Conservation (phyloP, 2,888 invertebrate genomes). For the Limnephilus rhombicus region DNA sequence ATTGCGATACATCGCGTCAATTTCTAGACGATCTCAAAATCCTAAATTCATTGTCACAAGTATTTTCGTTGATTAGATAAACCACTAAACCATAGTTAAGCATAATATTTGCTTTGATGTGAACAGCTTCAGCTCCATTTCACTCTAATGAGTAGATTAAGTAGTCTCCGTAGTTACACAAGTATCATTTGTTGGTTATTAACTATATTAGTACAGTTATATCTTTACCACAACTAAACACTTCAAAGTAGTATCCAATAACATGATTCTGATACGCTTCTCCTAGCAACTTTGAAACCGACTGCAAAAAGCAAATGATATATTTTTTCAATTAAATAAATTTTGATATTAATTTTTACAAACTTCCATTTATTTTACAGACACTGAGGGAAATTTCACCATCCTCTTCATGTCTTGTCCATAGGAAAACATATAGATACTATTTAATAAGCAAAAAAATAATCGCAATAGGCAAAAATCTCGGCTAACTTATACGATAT, state of each 20-base stretch:
- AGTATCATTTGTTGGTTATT: neutral
- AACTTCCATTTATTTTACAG: too few relatives aligned
- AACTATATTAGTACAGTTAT: neutral
- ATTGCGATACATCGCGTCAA: too few relatives aligned
- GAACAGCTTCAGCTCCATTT: neutral
- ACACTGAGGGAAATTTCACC: too few relatives aligned
- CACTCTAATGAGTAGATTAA: neutral
- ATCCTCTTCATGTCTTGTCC: too few relatives aligned
- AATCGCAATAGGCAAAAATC: too few relatives aligned
- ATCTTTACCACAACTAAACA: neutral
- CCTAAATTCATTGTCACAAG: neutral
- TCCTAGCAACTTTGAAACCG: neutral
- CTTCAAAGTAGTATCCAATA: neutral
- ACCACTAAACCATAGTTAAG: neutral
- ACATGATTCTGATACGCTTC: neutral
- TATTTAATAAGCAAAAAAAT: too few relatives aligned
- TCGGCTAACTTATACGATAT: too few relatives aligned
- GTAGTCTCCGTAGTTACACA: neutral
- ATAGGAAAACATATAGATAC: too few relatives aligned
- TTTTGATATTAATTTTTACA: neutral
- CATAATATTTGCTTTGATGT: neutral
- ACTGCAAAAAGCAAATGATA: neutral
- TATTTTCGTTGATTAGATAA: neutral
- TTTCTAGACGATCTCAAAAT: neutral
- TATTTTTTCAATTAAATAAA: neutral